phyloP scores from a whole-genome alignment of 2,888 invertebrate genomes.

The Lysandra bellargus region DNA sequence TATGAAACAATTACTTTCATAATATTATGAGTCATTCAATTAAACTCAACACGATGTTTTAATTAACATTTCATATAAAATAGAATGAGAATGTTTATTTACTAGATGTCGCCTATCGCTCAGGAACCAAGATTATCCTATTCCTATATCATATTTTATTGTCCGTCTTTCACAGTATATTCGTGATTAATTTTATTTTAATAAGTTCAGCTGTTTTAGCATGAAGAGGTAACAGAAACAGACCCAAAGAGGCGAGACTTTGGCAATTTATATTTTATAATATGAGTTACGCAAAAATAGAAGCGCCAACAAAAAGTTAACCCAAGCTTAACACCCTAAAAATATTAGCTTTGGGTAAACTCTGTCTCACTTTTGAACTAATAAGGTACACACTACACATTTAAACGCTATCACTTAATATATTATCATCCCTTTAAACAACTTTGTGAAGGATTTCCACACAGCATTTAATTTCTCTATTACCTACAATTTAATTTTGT shows the following conservation, averaged over 20 bases:
- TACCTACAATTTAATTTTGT: background rate
- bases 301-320: background rate
- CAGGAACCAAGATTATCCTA: too few species aligned
- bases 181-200: too few species aligned
- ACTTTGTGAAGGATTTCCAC: background rate
- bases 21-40: constrained; percentile 20
- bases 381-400: background rate
- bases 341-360: background rate
- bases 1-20: constrained; percentile 11
- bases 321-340: background rate
- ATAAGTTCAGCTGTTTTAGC: too few species aligned
- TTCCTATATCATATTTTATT: too few species aligned
- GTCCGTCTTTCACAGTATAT: too few species aligned
- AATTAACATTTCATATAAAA: background rate
- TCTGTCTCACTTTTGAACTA: background rate
- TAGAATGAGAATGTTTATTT: background rate
- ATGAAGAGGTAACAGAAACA: too few species aligned
- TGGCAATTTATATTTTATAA: too few species aligned
- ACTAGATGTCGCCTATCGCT: too few species aligned
- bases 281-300: too few species aligned
- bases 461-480: constrained; percentile 11
- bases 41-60: background rate
- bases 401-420: background rate
- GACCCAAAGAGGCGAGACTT: too few species aligned
- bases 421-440: background rate